Evolutionary conservation across 2,797 vertebrate genomes (phyloP), one percentile per base, ranked within the genome.

Genomic region (Poecilia velifera): DNA sequence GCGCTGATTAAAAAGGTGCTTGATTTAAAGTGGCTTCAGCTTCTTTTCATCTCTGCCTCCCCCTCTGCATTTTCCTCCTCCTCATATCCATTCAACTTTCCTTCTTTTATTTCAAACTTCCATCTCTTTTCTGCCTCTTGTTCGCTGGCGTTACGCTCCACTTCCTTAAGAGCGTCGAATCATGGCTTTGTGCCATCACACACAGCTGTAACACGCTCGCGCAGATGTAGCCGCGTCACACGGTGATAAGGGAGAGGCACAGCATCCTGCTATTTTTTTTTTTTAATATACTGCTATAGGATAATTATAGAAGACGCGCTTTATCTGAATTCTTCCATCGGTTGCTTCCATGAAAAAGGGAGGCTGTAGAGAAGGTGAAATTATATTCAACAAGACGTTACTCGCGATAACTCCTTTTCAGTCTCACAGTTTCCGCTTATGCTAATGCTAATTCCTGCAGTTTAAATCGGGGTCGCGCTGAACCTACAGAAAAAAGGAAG

Each of bases 1-100:
- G 51, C 18, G 13, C 80, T 88, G 87, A 90, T 91, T 89, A 34
- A 92, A 92, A 91, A 90, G 81, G 83, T 93, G 77, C 86, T 91
- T 86, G 82, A 90, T 90, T 91, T 89, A 91, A 92, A 93, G 87
- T 88, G 84, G 55, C 7, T 68, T 76, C 22, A 51, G 34, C 80
- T 83, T 73, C 76, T 57, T 73, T 22, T 80, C 14, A 9, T 72
- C 68, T 81, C 62, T 76, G 22, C 46, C 76, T 83, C 46, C 73
- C 73, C 53, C 31, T 78, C 72, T 39, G 49, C 73, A 82, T 83
- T 84, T 84, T 82, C 72, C 75, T 80, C 73, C 76, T 0, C 1
- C 46, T 87, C 43, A 6, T 82, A 76, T 49, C 76, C 41, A 51
- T 86, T 86, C 34, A 14, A 3, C 1, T 55, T 74, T 59, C 46